Evolutionary conservation across 1,140 invertebrate species (phyloP).

Genomic region (Tyrophagus putrescentiae): DNA sequence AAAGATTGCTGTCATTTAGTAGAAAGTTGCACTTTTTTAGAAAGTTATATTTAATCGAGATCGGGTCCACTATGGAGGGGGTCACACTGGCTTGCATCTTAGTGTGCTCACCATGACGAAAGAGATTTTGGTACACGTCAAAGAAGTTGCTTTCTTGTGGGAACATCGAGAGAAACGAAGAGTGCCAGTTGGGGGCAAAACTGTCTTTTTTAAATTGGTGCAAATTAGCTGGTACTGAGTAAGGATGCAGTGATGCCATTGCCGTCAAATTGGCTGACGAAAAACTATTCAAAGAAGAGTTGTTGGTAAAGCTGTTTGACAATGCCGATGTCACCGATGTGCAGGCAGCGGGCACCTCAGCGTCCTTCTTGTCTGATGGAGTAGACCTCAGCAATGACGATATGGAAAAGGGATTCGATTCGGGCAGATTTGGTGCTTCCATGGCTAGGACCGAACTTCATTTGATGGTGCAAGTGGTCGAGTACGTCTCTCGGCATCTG

Average conservation of each 20-base stretch:
- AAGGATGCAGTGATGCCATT: neutral
- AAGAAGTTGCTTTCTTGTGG: neutral
- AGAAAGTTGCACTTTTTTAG: constrained; percentile 7
- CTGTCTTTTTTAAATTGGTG: neutral
- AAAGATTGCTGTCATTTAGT: neutral
- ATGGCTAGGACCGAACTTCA: neutral
- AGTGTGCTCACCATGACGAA: neutral
- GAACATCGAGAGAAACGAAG: constrained; percentile 6
- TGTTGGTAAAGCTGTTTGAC: neutral
- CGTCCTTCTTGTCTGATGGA: neutral
- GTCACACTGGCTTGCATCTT: neutral
- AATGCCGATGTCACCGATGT: neutral
- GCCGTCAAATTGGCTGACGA: neutral
- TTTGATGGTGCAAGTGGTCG: neutral
- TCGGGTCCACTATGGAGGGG: neutral
- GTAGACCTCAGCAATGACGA: constrained; percentile 12
- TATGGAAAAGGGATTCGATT: constrained; percentile 10
- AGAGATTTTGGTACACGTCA: neutral
- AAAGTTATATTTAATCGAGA: constrained; percentile 1
- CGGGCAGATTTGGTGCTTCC: neutral
- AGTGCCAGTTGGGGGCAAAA: neutral
- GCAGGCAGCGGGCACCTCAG: neutral
- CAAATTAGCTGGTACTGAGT: neutral
- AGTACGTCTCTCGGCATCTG: no score
- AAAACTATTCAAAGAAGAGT: neutral